These are phyloP conservation scores for Alexandromys fortis DNA, from an alignment of 2,113 vertebrate genomes.

Conservation along the genomic window DNA sequence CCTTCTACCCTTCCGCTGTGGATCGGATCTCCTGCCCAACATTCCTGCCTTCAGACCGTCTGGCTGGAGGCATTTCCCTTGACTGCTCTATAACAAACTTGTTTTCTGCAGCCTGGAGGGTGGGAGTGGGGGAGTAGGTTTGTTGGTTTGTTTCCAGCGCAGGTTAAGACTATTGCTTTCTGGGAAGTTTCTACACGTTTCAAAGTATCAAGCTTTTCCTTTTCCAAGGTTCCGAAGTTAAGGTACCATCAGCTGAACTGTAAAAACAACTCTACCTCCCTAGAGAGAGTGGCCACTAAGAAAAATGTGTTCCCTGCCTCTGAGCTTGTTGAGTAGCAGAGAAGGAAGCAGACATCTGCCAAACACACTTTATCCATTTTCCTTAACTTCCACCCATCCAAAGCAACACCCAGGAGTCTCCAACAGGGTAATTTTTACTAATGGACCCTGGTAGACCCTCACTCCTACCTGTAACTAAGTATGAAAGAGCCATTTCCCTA, in stretches of 20 bases:
- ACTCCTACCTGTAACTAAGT: slow-evolving; percentile 4
- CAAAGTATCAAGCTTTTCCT: slow-evolving; percentile 51
- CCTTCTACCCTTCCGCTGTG: slow-evolving; percentile 64
- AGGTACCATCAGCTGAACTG: not conserved
- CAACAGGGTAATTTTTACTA: not conserved
- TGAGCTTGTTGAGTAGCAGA: slow-evolving; percentile 1
- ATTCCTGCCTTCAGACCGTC: slow-evolving; percentile 67
- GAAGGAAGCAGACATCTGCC: slow-evolving; percentile 32
- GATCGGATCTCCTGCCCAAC: slow-evolving; percentile 71
- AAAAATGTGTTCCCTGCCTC: slow-evolving; percentile 16
- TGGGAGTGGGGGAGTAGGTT: not conserved
- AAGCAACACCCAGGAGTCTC: not conserved
- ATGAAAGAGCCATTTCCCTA: not conserved
- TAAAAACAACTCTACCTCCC: slow-evolving; percentile 52
- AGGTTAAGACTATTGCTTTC: slow-evolving; percentile 32
- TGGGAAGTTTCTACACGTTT: slow-evolving; percentile 71
- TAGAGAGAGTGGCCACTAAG: slow-evolving; percentile 47
- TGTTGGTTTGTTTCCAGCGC: slow-evolving; percentile 64
- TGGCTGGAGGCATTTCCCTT: slow-evolving; percentile 73
- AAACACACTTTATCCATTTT: slow-evolving; percentile 11
- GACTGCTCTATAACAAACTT: slow-evolving; percentile 42
- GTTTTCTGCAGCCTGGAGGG: slow-evolving; percentile 43
- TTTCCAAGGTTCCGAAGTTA: slow-evolving; percentile 31
- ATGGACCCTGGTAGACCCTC: not conserved
- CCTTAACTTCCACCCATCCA: not conserved